phyloP scores from a whole-genome alignment of 2,888 invertebrate genomes.

The Himalopsyche tibetana region DNA sequence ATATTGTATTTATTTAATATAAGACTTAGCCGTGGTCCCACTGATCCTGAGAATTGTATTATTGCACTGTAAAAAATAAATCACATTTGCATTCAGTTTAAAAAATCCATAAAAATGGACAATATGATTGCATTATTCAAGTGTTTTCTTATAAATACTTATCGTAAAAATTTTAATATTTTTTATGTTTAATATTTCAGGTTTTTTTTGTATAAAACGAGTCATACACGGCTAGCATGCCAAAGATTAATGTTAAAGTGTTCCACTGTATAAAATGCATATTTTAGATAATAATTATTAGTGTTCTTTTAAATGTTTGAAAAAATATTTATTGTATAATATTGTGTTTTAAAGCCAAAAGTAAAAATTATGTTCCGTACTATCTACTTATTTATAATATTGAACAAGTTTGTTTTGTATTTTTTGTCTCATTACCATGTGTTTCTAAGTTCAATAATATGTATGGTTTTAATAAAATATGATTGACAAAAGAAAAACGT shows the following conservation, averaged over 20 bases:
- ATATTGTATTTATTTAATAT: background rate
- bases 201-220: conserved; percentile 37
- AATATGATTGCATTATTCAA: too few species aligned
- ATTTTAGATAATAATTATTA: background rate
- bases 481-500: background rate
- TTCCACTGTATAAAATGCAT: conserved; percentile 40
- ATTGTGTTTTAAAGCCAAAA: conserved; percentile 24
- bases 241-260: conserved; percentile 60
- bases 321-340: conserved; percentile 7
- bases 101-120: too few species aligned
- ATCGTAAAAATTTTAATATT: conserved; percentile 2
- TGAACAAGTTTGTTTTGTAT: background rate
- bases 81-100: background rate
- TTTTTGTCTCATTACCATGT: background rate
- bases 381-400: background rate
- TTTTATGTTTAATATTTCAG: conserved; percentile 9
- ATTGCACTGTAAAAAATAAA: conserved; percentile 17
- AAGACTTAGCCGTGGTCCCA: background rate
- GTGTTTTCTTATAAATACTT: background rate
- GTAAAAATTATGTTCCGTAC: conserved; percentile 14
- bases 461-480: background rate
- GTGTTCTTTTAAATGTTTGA: conserved; percentile 8
- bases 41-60: background rate
- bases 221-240: conserved; percentile 63
- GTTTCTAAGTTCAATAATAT: conserved; percentile 11